Evolutionary conservation across 1,140 invertebrate genomes (phyloP), one percentile per base, ranked within the genome.

Genomic region (Ceratosolen fusciceps): DNA sequence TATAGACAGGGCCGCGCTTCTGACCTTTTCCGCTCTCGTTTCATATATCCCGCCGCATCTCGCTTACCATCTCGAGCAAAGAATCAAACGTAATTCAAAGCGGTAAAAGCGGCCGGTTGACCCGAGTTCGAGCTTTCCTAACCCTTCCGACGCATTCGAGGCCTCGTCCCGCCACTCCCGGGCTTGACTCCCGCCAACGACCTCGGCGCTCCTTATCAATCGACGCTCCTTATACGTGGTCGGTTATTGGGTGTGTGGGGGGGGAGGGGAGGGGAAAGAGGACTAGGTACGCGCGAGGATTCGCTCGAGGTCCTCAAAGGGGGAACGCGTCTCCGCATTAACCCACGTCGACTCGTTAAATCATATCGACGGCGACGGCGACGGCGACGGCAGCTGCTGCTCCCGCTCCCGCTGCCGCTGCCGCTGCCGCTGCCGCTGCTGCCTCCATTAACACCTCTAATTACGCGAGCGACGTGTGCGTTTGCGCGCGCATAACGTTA

Each of bases 381-480:
- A 56, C 54, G 54, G 54, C 9, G 8, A 56, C 5, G 54, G 54
- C n/a, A 56, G 54, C n/a, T n/a, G n/a, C n/a, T n/a, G n/a, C n/a
- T n/a, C n/a, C n/a, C n/a, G n/a, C n/a, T n/a, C n/a, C n/a, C n/a
- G n/a, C n/a, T 19, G 47, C 47, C 47, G 19, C 47, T 49, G 47
- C 47, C 47, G n/a, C n/a, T n/a, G 47, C 47, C 47, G 47, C 9
- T 19, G 47, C 47, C 47, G 47, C 47, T 49, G 52, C 39, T 70
- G 37, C 49, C 0, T 14, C 14, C 70, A 72, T 72, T 72, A 72
- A 34, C 70, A 72, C 47, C 70, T 72, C 49, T 72, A 72, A 72
- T 72, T 72, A 52, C 21, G 29, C 70, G 29, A 9, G 19, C 52
- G 14, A 24, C 26, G 31, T 4, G 71, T 7, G 21, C 71, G 52